A percentile compares a stretch with the other conserved stretches of the same genome.
These are phyloP conservation scores for Smutsia gigantea DNA, from an alignment of 2,797 vertebrate species.

Conservation along the genomic window DNA sequence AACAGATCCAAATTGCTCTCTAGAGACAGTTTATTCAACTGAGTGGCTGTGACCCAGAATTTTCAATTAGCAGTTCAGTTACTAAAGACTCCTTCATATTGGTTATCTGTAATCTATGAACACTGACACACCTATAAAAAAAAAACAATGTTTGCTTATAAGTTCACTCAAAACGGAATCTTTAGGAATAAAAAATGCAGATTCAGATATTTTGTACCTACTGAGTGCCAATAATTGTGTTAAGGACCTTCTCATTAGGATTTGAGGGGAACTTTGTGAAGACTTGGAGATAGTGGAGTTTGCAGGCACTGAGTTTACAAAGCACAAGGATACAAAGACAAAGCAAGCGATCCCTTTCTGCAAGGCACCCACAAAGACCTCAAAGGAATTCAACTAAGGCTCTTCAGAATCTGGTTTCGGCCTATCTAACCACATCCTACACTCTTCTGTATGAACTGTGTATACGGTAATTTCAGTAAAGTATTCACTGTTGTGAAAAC, in stretches of 20 bases:
- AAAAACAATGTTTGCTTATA: not conserved
- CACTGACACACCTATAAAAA: constrained; percentile 7
- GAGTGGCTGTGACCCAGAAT: constrained; percentile 64
- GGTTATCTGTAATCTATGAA: constrained; percentile 59
- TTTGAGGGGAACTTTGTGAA: not conserved
- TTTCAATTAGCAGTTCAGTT: constrained; percentile 75
- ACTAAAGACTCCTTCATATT: constrained; percentile 57
- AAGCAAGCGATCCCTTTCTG: not conserved
- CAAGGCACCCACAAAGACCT: not conserved
- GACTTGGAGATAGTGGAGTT: not conserved
- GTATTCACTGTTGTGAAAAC: not conserved
- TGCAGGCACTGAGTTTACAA: not conserved
- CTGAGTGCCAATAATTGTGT: not conserved
- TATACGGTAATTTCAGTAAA: not conserved
- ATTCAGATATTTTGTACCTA: not conserved
- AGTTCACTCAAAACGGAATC: constrained; percentile 52
- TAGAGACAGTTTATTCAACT: constrained; percentile 73
- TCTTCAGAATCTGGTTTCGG: not conserved
- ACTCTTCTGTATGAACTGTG: not conserved
- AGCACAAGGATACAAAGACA: not conserved
- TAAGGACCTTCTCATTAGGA: not conserved
- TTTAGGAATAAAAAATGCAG: constrained; percentile 13
- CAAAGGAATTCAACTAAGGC: not conserved
- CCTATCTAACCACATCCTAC: not conserved
- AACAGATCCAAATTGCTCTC: constrained; percentile 73